phyloP scores from a whole-genome alignment of 2,888 invertebrate species.

The Machimus atricapillus region DNA sequence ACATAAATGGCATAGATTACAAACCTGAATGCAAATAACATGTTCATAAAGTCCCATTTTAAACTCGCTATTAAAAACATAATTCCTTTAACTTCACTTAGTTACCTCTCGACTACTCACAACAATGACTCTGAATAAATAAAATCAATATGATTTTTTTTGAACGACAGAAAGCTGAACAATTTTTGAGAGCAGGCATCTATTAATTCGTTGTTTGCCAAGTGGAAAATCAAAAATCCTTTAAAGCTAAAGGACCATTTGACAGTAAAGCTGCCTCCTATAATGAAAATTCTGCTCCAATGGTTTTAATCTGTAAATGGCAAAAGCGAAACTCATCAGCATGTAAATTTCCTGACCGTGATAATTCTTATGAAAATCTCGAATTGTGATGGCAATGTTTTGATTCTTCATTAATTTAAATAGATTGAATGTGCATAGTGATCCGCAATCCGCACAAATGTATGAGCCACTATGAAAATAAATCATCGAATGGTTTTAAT shows the following conservation, averaged over 20 bases:
- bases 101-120: background rate
- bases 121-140: background rate
- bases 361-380: background rate
- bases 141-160: background rate
- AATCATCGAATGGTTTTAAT: background rate
- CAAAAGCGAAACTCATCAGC: background rate
- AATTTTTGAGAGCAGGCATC: background rate
- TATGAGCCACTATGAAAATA: background rate
- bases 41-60: too few relatives aligned
- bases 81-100: background rate
- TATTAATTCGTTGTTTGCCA: background rate
- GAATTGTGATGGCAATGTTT: background rate
- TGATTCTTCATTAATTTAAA: background rate
- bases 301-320: background rate
- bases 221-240: background rate
- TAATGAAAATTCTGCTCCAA: background rate
- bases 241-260: background rate
- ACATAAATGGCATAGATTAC: background rate
- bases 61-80: background rate
- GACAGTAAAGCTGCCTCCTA: background rate
- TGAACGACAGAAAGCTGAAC: background rate
- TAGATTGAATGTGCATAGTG: background rate
- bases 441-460: background rate
- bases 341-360: background rate
- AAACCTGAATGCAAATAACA: too few relatives aligned